A percentile compares a stretch with the other conserved stretches of the same genome.
These are phyloP conservation scores for Daboia siamensis DNA, from an alignment of 2,113 vertebrate genomes.

Conservation along the genomic window DNA sequence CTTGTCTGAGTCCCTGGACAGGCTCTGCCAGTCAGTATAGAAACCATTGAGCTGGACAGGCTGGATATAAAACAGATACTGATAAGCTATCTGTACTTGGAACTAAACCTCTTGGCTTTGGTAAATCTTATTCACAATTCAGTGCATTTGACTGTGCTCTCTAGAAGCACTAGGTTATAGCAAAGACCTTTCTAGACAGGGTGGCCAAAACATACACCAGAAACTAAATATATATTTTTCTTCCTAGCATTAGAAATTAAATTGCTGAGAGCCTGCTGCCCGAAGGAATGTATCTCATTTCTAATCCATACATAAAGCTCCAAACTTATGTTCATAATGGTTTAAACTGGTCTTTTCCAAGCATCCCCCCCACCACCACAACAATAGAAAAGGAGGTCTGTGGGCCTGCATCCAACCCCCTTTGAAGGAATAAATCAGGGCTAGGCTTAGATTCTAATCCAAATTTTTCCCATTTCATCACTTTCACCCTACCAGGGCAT, in stretches of 20 bases:
- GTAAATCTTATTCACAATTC: background rate
- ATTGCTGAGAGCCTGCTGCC: background rate
- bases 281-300: background rate
- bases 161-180: slow-evolving; percentile 1
- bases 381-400: background rate
- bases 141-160: background rate
- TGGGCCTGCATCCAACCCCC: background rate
- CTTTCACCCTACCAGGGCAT: background rate
- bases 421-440: background rate
- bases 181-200: background rate
- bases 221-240: background rate
- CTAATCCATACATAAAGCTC: background rate
- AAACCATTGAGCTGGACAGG: background rate
- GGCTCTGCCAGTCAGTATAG: background rate
- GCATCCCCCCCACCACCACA: background rate
- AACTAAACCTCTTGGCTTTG: background rate
- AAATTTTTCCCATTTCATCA: background rate
- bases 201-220: background rate
- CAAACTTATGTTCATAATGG: background rate
- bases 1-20: background rate
- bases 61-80: background rate
- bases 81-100: background rate
- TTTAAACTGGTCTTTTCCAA: background rate
- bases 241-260: background rate
- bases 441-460: background rate